A percentile compares a stretch with the other conserved stretches of the same genome.
Conservation (phyloP, 2,888 invertebrate species). For the Conops quadrifasciatus region DNA sequence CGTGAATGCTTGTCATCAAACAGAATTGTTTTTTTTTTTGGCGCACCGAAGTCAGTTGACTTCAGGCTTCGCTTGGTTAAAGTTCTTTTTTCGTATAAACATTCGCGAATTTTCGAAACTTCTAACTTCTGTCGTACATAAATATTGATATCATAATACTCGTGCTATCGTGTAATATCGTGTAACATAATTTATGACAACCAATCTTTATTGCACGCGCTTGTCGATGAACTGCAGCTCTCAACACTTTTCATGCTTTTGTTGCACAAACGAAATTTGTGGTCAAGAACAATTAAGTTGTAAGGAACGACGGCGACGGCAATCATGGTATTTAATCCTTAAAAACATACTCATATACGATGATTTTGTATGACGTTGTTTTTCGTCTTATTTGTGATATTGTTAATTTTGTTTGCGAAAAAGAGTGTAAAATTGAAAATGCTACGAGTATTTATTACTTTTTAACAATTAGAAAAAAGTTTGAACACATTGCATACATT, state of each 20-base stretch:
- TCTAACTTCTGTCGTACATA: no score
- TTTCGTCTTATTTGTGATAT: no score
- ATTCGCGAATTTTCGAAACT: neutral
- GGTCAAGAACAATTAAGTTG: slow-evolving; percentile 24
- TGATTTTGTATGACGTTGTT: no score
- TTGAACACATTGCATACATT: no score
- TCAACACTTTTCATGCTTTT: slow-evolving; percentile 48
- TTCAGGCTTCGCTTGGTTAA: slow-evolving; percentile 14
- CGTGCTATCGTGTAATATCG: no score
- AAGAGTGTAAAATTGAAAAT: no score
- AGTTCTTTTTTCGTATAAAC: slow-evolving; percentile 16
- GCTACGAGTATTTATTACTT: no score
- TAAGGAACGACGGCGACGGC: slow-evolving; percentile 33
- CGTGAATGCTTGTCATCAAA: slow-evolving; percentile 3
- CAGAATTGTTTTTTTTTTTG: neutral
- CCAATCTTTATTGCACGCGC: neutral
- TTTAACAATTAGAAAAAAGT: no score
- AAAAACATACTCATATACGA: no score
- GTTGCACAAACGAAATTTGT: slow-evolving; percentile 43
- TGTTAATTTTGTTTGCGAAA: no score
- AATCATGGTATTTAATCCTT: slow-evolving; percentile 37
- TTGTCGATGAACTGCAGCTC: slow-evolving; percentile 43
- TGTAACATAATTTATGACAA: no score
- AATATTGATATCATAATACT: no score
- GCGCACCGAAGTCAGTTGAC: slow-evolving; percentile 6